A percentile compares a stretch with the other conserved stretches of the same genome.
These are phyloP conservation scores for Pristionchus japonicus DNA, from an alignment of 2,888 invertebrate species.

Conservation along the genomic window DNA sequence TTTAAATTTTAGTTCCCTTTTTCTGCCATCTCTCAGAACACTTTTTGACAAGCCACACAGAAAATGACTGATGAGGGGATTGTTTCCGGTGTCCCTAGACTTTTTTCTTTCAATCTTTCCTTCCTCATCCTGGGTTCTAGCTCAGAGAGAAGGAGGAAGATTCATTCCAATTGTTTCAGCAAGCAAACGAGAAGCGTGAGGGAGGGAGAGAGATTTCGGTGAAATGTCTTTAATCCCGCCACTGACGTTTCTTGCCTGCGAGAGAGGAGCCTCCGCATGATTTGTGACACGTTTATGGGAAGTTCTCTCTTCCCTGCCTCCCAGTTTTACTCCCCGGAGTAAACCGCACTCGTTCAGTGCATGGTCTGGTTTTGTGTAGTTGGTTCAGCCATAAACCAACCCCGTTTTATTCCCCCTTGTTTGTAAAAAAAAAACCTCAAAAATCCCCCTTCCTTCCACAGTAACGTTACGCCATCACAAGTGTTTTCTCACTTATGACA, in stretches of 20 bases:
- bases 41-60: not conserved
- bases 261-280: slow-evolving; percentile 11
- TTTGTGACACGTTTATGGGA: slow-evolving; percentile 30
- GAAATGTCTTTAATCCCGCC: slow-evolving; percentile 53
- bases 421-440: not conserved
- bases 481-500: slow-evolving; percentile 20
- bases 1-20: no score
- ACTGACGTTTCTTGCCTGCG: slow-evolving; percentile 47
- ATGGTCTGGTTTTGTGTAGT: no score
- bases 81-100: slow-evolving; percentile 1
- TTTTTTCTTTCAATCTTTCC: not conserved
- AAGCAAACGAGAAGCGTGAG: not conserved
- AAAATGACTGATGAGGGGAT: no score
- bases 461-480: not conserved
- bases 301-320: slow-evolving; percentile 13
- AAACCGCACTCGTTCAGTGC: not conserved
- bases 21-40: not conserved
- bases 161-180: slow-evolving; percentile 38
- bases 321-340: not conserved
- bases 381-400: no score
- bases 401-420: not conserved
- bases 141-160: not conserved
- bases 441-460: not conserved
- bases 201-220: slow-evolving; percentile 50
- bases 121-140: not conserved